phyloP scores from a whole-genome alignment of 2,888 invertebrate genomes.

The Chouioia cunea region DNA sequence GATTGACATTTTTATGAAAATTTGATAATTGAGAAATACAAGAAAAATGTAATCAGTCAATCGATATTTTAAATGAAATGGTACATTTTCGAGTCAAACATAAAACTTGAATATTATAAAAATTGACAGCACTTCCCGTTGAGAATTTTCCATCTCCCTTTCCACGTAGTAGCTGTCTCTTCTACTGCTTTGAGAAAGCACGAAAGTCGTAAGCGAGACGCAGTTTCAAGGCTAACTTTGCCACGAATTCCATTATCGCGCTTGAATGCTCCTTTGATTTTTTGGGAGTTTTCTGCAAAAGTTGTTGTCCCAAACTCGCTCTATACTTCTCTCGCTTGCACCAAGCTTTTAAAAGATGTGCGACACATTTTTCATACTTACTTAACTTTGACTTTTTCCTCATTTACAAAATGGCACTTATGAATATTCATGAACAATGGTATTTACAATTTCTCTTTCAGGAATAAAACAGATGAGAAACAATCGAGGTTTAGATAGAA shows the following conservation, averaged over 20 bases:
- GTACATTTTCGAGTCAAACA: no score
- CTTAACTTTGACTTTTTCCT: slow-evolving; percentile 22
- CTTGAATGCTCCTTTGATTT: slow-evolving; percentile 46
- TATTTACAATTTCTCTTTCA: no score
- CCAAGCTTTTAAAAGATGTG: slow-evolving; percentile 21
- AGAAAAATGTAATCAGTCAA: no score
- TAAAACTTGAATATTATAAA: no score
- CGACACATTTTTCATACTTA: slow-evolving; percentile 1
- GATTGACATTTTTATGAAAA: no score
- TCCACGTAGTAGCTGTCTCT: not conserved
- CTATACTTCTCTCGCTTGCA: slow-evolving; percentile 5
- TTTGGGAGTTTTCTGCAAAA: slow-evolving; percentile 24
- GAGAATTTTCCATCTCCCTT: not conserved
- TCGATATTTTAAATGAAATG: no score
- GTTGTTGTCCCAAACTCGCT: slow-evolving; percentile 36
- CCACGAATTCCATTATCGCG: slow-evolving; percentile 40
- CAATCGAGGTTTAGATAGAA: no score
- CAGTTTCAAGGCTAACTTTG: slow-evolving; percentile 39
- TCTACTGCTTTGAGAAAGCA: not conserved
- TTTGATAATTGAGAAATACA: no score
- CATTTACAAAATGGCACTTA: no score
- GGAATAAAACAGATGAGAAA: no score
- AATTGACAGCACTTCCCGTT: no score
- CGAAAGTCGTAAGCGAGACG: not conserved
- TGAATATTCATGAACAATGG: no score